Percentiles rank a stretch among this genome's conserved stretches.
Evolutionary conservation across 2,113 vertebrate species (phyloP).

Genomic region (Mixornis gularis): DNA sequence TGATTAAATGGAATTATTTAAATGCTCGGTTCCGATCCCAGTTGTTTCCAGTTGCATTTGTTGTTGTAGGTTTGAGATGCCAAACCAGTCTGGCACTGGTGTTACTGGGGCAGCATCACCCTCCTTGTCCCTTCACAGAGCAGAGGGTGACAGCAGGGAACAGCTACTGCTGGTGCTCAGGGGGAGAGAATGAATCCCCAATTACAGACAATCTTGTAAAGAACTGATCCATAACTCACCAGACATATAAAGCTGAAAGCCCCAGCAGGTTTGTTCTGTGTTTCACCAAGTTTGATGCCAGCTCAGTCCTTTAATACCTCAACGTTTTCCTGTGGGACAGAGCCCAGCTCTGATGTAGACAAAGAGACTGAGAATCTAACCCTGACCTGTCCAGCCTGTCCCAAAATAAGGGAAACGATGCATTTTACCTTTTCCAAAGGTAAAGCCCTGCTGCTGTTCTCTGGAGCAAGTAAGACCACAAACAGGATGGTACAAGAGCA

Average conservation of each 20-base stretch:
- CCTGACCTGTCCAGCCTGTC: neutral
- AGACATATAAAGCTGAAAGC: accelerated
- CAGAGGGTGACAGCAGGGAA: neutral
- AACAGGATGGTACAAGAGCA: conserved; percentile 6
- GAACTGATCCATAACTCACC: neutral
- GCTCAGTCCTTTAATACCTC: neutral
- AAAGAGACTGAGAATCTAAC: neutral
- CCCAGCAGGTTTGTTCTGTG: neutral
- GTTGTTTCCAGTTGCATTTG: neutral
- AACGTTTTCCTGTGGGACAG: neutral
- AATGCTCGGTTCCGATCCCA: neutral
- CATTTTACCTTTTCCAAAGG: neutral
- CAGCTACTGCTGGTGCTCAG: accelerated
- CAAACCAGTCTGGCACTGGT: neutral
- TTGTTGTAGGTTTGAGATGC: neutral
- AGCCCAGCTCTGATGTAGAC: neutral
- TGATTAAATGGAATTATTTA: conserved; percentile 56
- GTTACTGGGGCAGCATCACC: neutral
- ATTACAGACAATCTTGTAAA: neutral
- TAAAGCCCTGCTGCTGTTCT: neutral
- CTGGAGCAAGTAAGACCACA: conserved; percentile 39
- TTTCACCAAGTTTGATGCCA: neutral
- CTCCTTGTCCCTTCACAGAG: neutral
- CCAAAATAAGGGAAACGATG: neutral
- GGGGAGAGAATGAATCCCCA: neutral